Base-by-base conservation (phyloP, 2,113 vertebrate genomes). In the Candoia aspera region DNA sequence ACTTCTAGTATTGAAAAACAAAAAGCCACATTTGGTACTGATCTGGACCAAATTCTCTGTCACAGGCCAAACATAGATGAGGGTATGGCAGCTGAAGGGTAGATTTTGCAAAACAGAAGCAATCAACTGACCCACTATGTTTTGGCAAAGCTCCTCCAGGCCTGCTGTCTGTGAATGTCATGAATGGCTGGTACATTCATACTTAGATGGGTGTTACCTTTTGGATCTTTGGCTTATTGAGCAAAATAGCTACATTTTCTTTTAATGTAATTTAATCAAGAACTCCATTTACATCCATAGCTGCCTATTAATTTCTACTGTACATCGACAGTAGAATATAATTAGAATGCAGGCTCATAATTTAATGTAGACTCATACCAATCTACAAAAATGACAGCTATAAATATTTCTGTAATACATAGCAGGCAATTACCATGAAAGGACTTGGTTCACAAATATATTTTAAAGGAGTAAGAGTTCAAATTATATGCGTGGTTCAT, bases 251-350 rank as follows among this genome's bases (percentile, higher is more conserved):
- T 49, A 49, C 49, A 49, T 49, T 8, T 49, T 5, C 49, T 49
- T 49, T 49, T 49, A 49, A 49, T 49, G 49, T 49, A 49, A 49
- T 49, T 49, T 49, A 49, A 49, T 49, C 49, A 49, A 49, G 49
- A 49, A 49, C 49, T 49, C 49, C 49, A 49, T 49, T 49, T 8
- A 49, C 49, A 49, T 49, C 85, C 95, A 88, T 64, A 73, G 6
- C 11, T 59, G 53, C 54, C n/a, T 60, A 59, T 42, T 86, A 33
- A 60, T 54, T 91, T 73, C 23, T 89, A 55, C 49, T 86, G n/a
- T 90, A 92, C 92, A 79, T 93, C 54, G 42, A 92, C 92, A 95
- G n/a, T n/a, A n/a, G n/a, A n/a, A 73, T 49, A 92, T 46, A 37
- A 87, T 92, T 95, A 94, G 62, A 92, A 88, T 29, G 37, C 29